These are phyloP conservation scores for Aspidapion aeneum DNA, from an alignment of 2,888 invertebrate species.

Conservation along the genomic window DNA sequence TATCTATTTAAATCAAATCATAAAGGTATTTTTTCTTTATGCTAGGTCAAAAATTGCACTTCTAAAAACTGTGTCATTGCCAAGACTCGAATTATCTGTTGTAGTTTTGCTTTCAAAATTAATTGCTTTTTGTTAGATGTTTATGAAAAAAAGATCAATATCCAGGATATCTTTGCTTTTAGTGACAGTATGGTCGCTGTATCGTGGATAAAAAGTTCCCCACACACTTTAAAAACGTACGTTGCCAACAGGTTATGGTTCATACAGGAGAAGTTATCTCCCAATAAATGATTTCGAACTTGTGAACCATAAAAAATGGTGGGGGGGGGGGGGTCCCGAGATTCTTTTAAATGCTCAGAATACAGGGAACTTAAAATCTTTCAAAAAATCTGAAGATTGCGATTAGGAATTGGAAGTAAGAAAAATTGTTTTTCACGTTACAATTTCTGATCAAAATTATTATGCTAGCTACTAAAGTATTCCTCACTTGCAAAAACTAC, in stretches of 20 bases:
- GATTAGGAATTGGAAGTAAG: not conserved
- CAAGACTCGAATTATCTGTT: not conserved
- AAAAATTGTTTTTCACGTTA: not conserved
- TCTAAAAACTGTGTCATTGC: not conserved
- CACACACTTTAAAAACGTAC: not conserved
- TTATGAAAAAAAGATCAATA: not conserved
- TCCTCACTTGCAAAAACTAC: not conserved
- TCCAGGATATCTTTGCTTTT: slow-evolving; percentile 1
- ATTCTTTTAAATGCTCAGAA: not conserved
- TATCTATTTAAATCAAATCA: not conserved
- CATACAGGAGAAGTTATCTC: slow-evolving; percentile 1
- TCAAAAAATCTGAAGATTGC: not conserved
- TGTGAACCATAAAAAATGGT: too few species aligned
- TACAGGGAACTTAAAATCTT: not conserved
- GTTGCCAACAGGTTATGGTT: not conserved
- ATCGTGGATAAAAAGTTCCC: not conserved
- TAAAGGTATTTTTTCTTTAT: not conserved
- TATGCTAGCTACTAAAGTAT: not conserved
- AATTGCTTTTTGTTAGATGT: not conserved
- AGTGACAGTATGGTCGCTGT: not conserved
- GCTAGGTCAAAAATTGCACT: too few species aligned
- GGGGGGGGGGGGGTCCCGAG: too few species aligned
- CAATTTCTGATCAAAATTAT: not conserved
- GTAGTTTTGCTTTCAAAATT: not conserved
- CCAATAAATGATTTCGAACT: not conserved